Evolutionary conservation across 2,797 vertebrate species (phyloP), one percentile per base, ranked within the genome.

Genomic region (Chlorospingus semifuscus): DNA sequence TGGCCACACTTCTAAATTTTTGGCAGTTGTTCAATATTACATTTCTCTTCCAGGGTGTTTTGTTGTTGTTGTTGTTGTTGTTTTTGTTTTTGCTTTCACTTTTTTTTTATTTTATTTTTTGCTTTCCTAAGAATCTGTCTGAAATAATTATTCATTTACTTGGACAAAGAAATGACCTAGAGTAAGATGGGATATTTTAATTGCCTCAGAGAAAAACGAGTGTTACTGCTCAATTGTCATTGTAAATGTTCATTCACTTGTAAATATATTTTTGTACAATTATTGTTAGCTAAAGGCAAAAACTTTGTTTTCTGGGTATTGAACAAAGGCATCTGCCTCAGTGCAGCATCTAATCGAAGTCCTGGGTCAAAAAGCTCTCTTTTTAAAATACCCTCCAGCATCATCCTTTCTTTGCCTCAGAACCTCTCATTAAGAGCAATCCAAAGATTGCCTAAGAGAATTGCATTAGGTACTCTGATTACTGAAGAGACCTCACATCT

Each of bases 141-240:
- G 15, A 11, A 59, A 22, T 65, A 92, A 90, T 90, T 77, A 87
- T 61, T 91, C 57, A 82, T 77, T 56, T 57, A 69, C 12, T 59
- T 15, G 23, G 36, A 89, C 79, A 89, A 83, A 87, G n/a, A 85
- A 22, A 89, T 77, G 71, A 82, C 84, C 78, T 75, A 55, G 22
- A 88, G 39, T 77, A 53, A 83, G 39, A 76, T 22, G 29, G 84
- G 44, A 74, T 87, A 88, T 89, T 92, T 95, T 95, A 93, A 96
- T 88, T 84, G 57, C 50, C 61, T 93, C 65, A 64, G 42, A 90
- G 60, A 57, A 86, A 90, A 86, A 78, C 0, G 3, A 52, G 19
- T 50, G 26, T 61, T 85, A 29, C 11, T 42, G 21, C 69, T 82
- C 78, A 89, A 93, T 34, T 91, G 70, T 36, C 49, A 71, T 89